phyloP scores from a whole-genome alignment of 2,888 invertebrate genomes.

The Xiphydria camelus region DNA sequence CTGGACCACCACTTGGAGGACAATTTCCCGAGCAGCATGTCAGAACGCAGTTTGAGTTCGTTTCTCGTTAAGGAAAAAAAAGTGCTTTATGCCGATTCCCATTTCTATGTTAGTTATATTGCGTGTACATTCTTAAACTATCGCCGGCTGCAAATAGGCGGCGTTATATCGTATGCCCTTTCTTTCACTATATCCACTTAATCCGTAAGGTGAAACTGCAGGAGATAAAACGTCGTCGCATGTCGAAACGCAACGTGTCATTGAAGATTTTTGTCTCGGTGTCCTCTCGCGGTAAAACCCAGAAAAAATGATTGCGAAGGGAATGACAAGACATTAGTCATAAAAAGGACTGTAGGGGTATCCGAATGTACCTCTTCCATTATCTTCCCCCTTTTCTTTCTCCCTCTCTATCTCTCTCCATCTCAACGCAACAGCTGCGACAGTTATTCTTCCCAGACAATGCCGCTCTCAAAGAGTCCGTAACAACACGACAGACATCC shows the following conservation, averaged over 20 bases:
- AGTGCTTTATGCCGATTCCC: background rate
- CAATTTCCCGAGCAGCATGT: too few species aligned
- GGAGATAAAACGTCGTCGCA: background rate
- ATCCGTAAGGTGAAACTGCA: constrained; percentile 25
- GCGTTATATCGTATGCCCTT: constrained; percentile 5
- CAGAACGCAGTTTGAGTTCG: too few species aligned
- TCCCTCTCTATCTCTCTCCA: too few species aligned
- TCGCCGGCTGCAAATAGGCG: background rate
- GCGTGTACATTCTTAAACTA: constrained; percentile 2
- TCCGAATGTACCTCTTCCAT: background rate
- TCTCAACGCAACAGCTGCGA: too few species aligned
- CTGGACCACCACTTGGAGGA: too few species aligned
- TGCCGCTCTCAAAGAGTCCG: too few species aligned
- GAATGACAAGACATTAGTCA: too few species aligned
- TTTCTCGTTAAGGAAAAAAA: too few species aligned
- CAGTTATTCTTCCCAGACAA: too few species aligned
- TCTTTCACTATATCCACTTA: constrained; percentile 1
- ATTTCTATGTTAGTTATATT: constrained; percentile 1
- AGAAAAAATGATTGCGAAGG: background rate
- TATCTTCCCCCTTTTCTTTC: background rate
- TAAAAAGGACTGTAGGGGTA: too few species aligned
- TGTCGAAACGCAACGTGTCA: background rate
- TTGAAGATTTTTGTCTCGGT: background rate
- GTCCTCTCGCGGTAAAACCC: background rate
- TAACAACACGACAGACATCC: too few species aligned